phyloP scores from a whole-genome alignment of 2,888 invertebrate genomes.

The Bibio marci region DNA sequence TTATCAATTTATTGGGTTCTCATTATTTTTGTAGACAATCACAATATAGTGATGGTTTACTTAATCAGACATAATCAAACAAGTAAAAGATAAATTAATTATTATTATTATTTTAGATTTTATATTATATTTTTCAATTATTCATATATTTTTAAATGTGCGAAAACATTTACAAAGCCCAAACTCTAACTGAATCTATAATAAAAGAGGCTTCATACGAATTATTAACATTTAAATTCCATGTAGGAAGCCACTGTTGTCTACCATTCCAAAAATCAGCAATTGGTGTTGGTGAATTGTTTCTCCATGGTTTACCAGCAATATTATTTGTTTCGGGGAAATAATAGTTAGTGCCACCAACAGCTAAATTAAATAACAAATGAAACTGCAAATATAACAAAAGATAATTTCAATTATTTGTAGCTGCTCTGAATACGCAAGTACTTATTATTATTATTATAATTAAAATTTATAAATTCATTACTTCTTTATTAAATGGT shows the following conservation, averaged over 20 bases:
- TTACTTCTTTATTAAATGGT: conserved; percentile 46
- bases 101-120: no score
- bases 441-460: no score
- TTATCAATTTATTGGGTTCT: no score
- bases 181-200: conserved; percentile 49
- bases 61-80: no score
- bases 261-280: conserved; percentile 45
- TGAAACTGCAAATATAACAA: conserved; percentile 30
- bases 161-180: conserved; percentile 38
- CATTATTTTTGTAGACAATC: no score
- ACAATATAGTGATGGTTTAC: no score
- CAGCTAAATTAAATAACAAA: conserved; percentile 46
- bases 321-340: conserved; percentile 41
- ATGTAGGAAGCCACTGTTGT: conserved; percentile 37
- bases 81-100: no score
- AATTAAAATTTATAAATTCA: no score
- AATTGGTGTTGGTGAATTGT: conserved; percentile 24
- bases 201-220: conserved; percentile 42
- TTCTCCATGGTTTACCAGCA: conserved; percentile 36
- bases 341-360: conserved; percentile 45
- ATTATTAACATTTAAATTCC: conserved; percentile 30
- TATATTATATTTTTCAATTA: no score
- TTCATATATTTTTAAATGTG: no score
- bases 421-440: no score
- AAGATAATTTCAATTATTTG: no score